These are phyloP conservation scores for Verasper variegatus DNA, from an alignment of 2,113 vertebrate species.

Conservation along the genomic window DNA sequence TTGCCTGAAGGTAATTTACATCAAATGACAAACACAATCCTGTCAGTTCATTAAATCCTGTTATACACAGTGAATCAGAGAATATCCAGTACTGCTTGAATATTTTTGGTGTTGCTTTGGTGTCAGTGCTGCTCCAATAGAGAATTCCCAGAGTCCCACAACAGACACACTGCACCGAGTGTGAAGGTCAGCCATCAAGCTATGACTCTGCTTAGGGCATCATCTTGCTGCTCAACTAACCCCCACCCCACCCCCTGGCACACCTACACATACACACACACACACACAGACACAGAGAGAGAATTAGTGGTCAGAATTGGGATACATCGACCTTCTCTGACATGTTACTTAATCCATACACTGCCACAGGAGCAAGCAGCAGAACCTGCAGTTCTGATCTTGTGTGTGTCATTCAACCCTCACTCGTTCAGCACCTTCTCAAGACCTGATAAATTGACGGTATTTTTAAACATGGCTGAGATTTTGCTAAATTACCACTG, in stretches of 20 bases:
- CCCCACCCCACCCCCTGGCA: too few species aligned
- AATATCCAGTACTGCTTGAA: neutral
- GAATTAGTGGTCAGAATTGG: too few species aligned
- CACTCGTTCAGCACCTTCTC: too few species aligned
- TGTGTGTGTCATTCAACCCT: too few species aligned
- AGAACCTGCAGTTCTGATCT: neutral
- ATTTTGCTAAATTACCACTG: too few species aligned
- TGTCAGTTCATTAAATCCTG: neutral
- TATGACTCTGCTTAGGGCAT: conserved; percentile 21
- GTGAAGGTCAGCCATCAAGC: conserved; percentile 16
- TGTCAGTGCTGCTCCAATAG: neutral
- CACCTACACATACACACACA: too few species aligned
- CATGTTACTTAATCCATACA: too few species aligned
- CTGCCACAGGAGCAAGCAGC: neutral
- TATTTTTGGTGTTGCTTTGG: conserved; percentile 13
- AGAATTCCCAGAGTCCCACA: conserved; percentile 1
- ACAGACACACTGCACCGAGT: conserved; percentile 6
- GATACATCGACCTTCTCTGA: too few species aligned
- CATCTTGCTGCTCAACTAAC: neutral
- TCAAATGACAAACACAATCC: neutral
- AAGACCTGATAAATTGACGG: too few species aligned
- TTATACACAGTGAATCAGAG: conserved; percentile 6
- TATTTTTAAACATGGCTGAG: too few species aligned
- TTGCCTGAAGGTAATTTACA: neutral
- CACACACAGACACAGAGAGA: too few species aligned